phyloP scores from a whole-genome alignment of 1,140 invertebrate genomes.

The Hylyphantes graminicola region DNA sequence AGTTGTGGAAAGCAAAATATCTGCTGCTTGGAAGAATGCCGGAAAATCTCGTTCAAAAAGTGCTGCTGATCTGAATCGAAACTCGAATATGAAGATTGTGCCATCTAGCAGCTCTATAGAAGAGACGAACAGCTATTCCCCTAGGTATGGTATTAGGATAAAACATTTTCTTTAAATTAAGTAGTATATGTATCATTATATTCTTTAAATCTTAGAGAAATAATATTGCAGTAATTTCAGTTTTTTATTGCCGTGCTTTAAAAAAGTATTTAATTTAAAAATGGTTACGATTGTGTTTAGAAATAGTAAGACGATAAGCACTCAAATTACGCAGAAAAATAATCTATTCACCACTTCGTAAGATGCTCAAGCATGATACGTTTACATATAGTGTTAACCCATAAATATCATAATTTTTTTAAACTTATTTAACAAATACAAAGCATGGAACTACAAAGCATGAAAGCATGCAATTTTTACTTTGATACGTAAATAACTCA shows the following conservation, averaged over 20 bases:
- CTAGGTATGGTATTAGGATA: neutral
- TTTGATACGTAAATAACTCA: neutral
- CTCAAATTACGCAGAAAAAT: too few species aligned
- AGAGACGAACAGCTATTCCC: neutral
- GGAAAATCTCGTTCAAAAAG: slow-evolving; percentile 35
- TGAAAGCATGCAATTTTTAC: too few species aligned
- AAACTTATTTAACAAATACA: too few species aligned
- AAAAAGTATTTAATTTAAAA: neutral
- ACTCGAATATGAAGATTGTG: slow-evolving; percentile 17
- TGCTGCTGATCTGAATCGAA: slow-evolving; percentile 19
- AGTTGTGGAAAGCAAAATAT: slow-evolving; percentile 22
- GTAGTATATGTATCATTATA: neutral
- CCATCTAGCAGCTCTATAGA: neutral
- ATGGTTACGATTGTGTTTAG: neutral
- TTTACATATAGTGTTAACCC: too few species aligned
- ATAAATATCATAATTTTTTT: too few species aligned
- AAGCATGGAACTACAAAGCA: too few species aligned
- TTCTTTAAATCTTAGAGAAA: neutral
- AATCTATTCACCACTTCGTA: too few species aligned
- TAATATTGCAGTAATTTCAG: neutral
- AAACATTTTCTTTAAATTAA: neutral
- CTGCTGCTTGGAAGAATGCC: slow-evolving; percentile 29
- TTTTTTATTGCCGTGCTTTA: neutral
- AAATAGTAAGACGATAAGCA: too few species aligned
- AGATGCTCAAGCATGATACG: too few species aligned